Evolutionary conservation across 2,888 invertebrate species (phyloP), one percentile per base, ranked within the genome.

Genomic region (Ditula angustiorana): DNA sequence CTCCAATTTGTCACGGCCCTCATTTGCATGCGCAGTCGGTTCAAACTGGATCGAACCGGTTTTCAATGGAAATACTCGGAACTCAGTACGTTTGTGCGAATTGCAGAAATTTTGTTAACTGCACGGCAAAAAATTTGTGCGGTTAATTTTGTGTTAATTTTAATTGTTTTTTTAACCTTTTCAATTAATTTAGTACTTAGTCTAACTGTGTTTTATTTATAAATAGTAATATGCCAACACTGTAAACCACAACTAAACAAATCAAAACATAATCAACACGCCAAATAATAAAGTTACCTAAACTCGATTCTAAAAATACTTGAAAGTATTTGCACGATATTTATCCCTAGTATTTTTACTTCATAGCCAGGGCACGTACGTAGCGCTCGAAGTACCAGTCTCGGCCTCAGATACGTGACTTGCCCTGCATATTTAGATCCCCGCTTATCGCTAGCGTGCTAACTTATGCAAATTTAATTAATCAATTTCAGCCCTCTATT

Each of bases 381-480:
- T 60, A 56, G 28, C 49, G 66, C 66, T 66, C n/a, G 69, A 67
- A 68, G 66, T 67, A 69, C 69, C 68, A 71, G 71, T 68, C 67
- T 71, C 67, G 70, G 71, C 68, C 66, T 68, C 72, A 73, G 73
- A 81, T 75, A 88, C 90, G 90, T 88, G 90, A 88, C 90, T 88
- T 71, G 75, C 74, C 75, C 76, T 80, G 86, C 86, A 84, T 85
- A 84, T 85, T 86, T 81, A 79, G 81, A 81, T 65, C 77, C 78
- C 76, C 72, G 77, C 81, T 85, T 85, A 85, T 81, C 85, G 78
- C 78, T 83, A 74, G 81, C 89, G 83, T 86, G 89, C 83, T 83
- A 87, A 88, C 86, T 89, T 90, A 90, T 92, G 90, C 86, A 88
- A 90, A 91, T 90, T 89, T 87, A 89, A 90, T 90, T 90, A 92